A percentile compares a stretch with the other conserved stretches of the same genome.
phyloP scores from a whole-genome alignment of 2,797 vertebrate species.

The Oryzias dopingdopingensis region DNA sequence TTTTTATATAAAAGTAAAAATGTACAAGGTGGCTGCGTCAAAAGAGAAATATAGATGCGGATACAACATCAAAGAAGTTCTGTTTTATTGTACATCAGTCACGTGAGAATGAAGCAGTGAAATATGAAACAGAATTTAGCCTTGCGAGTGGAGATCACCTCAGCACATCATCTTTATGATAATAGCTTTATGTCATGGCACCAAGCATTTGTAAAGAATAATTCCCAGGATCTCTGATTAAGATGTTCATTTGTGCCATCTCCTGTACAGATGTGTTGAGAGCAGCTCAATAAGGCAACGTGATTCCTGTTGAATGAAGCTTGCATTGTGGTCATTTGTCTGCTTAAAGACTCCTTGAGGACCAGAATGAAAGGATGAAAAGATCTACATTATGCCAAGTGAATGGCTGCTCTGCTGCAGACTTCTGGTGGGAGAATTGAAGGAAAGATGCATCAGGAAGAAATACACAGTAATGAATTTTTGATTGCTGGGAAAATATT shows the following conservation, averaged over 20 bases:
- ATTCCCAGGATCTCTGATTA: conserved; percentile 10
- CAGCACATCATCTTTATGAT: conserved; percentile 9
- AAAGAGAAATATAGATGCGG: background rate
- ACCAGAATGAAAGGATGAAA: conserved; percentile 24
- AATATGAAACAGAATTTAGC: conserved; percentile 15
- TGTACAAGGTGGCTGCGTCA: too few relatives aligned
- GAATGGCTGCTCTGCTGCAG: conserved; percentile 13
- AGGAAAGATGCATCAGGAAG: background rate
- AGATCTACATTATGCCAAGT: conserved; percentile 13
- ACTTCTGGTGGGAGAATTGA: conserved; percentile 12
- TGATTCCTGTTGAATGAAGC: conserved; percentile 9
- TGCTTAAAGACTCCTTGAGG: conserved; percentile 22
- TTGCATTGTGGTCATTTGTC: conserved; percentile 8
- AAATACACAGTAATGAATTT: conserved; percentile 15
- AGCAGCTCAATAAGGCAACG: conserved; percentile 1
- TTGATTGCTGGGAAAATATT: conserved; percentile 10
- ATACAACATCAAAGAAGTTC: background rate
- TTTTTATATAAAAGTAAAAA: too few relatives aligned
- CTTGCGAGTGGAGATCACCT: conserved; percentile 9
- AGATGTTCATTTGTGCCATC: conserved; percentile 7
- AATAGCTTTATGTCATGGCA: conserved; percentile 21
- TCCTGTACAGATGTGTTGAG: conserved; percentile 12
- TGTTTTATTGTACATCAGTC: background rate
- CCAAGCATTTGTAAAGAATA: background rate
- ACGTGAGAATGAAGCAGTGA: background rate